These are phyloP conservation scores for Oenanthe melanoleuca DNA, from an alignment of 2,113 vertebrate species.

Conservation along the genomic window DNA sequence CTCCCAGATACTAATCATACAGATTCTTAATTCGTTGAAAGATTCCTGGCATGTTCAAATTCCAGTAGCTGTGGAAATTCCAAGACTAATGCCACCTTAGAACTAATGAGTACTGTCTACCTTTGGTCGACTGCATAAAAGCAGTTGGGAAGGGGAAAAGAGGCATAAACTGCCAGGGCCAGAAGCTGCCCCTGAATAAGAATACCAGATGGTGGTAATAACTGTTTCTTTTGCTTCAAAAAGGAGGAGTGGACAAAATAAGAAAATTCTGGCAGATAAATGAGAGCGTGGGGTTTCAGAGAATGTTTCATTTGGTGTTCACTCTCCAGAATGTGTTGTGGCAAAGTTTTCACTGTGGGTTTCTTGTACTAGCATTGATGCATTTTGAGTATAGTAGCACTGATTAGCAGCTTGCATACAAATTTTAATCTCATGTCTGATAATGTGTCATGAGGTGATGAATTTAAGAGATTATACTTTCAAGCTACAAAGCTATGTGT, in stretches of 20 bases:
- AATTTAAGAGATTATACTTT: background rate
- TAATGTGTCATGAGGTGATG: background rate
- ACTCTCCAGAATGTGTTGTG: background rate
- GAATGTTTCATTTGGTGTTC: background rate
- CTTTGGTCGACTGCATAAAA: background rate
- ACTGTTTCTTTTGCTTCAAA: background rate
- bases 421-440: background rate
- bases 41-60: background rate
- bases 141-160: background rate
- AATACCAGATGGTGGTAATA: background rate
- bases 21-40: background rate
- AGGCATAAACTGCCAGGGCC: background rate
- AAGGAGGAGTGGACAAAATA: background rate
- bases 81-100: background rate
- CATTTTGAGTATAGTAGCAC: background rate
- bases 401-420: background rate
- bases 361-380: background rate
- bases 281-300: background rate
- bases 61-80: background rate
- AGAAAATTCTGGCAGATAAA: background rate
- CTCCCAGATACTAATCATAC: background rate
- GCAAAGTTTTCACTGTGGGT: background rate
- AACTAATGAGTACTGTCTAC: background rate
- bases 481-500: background rate
- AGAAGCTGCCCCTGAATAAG: background rate